Evolutionary conservation across 92 coral and sea anemone species (phyloP).

Genomic region (Porites divaricata): DNA sequence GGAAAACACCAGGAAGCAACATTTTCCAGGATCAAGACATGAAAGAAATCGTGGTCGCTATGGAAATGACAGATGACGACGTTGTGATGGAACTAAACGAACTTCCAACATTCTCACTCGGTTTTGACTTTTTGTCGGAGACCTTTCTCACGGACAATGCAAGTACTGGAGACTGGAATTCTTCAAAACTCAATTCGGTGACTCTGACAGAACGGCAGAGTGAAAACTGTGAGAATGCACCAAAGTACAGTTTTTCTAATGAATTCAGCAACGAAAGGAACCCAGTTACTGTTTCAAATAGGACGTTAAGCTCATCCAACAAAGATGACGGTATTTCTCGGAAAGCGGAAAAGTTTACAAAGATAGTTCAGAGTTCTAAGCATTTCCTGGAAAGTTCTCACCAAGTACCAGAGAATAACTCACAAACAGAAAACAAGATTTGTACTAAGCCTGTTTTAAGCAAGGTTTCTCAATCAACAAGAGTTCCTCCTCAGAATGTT

Average conservation of each 20-base stretch:
- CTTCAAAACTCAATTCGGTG: neutral
- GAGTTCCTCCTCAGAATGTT: neutral
- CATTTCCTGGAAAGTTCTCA: neutral
- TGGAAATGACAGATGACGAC: conserved; percentile 86
- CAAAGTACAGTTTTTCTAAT: neutral
- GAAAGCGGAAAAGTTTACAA: conserved; percentile 3
- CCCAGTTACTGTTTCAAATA: neutral
- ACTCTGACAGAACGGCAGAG: neutral
- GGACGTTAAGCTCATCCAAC: neutral
- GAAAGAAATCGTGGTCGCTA: conserved; percentile 78
- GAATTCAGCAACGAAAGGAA: neutral
- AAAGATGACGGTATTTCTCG: neutral
- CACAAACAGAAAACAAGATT: neutral
- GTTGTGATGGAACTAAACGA: conserved; percentile 70
- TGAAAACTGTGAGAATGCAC: neutral
- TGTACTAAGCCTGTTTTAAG: neutral
- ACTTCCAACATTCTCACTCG: conserved; percentile 75
- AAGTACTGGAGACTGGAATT: neutral
- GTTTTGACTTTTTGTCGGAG: conserved; percentile 63
- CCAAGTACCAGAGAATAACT: neutral
- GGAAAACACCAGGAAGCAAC: neutral
- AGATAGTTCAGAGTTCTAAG: neutral
- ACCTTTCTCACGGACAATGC: neutral
- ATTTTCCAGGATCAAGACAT: conserved; percentile 42
- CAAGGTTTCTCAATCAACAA: neutral